Base-by-base conservation (phyloP, 2,797 vertebrate species). In the Pyrocephalus nanus region DNA sequence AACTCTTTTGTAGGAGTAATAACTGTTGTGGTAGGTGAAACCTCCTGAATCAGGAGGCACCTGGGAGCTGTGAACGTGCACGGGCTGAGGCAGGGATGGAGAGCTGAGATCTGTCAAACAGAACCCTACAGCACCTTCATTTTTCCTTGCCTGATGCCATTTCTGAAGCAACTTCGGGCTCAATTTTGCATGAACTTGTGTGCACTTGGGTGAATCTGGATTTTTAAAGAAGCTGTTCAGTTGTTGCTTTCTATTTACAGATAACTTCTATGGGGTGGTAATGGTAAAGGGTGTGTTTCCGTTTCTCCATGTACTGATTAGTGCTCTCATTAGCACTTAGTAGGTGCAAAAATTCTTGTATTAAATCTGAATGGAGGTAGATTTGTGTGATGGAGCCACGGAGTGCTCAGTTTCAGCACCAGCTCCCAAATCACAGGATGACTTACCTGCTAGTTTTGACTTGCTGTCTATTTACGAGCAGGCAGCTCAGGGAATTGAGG, bases 41-140 rank as follows among this genome's bases (percentile, higher is more conserved):
- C 83, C 87, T 78, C 27, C 76, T 75, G 76, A 15, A 42, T n/a
- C 36, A 13, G 67, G 77, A 93, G 86, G 71, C 93, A 70, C 60
- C 80, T 82, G 95, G 84, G 87, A 84, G 84, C 93, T 26, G 65
- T 14, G 92, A 64, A 60, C 7, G 6, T 61, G 71, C 72, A 1
- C 2, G 6, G 82, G 73, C 77, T 57, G 88, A 19, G 45, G 78
- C 50, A 15, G 81, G 84, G 89, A 48, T 55, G 51, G 72, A 70
- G 81, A 8, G 27, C 32, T 26, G 72, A 73, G 78, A 2, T 70
- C n/a, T 9, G 0, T 50, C 43, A 15, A 2, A 10, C 50, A 8
- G 36, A 69, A 2, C 34, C 6, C 18, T 60, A 1, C 70, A 45
- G 1, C 13, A 15, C 72, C 20, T 69, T 61, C 25, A 2, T 20